phyloP scores from a whole-genome alignment of 1,140 invertebrate genomes.

The Pseudobourletiella spinata region DNA sequence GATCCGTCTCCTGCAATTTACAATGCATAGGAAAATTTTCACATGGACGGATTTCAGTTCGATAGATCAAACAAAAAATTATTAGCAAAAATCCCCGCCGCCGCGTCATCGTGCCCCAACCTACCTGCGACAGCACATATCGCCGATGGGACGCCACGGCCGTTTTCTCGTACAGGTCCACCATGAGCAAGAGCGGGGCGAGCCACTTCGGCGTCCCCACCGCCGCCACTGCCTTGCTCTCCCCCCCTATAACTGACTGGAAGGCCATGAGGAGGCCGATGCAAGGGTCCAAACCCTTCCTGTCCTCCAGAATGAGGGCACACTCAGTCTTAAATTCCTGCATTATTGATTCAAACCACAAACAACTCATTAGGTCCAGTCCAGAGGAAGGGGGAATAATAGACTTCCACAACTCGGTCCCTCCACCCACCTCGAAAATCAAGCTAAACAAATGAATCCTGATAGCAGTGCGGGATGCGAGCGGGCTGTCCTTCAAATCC shows the following conservation, averaged over 20 bases:
- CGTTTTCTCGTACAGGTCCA: conserved; percentile 75
- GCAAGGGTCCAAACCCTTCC: conserved; percentile 1
- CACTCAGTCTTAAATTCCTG: conserved; percentile 28
- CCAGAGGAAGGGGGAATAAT: too few species aligned
- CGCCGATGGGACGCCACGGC: conserved; percentile 60
- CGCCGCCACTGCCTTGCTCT: background rate
- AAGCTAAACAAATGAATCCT: conserved; percentile 66
- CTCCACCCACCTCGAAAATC: conserved; percentile 61
- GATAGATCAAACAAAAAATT: background rate
- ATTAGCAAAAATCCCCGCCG: background rate
- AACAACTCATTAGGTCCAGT: too few species aligned
- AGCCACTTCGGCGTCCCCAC: conserved; percentile 65
- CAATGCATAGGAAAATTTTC: too few species aligned
- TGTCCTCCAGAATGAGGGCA: conserved; percentile 18
- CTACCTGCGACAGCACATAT: conserved; percentile 58
- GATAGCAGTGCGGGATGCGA: conserved; percentile 49
- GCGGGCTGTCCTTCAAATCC: background rate
- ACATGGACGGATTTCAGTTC: too few species aligned
- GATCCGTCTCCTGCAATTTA: conserved; percentile 43
- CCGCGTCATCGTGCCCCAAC: conserved; percentile 12
- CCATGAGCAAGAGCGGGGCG: conserved; percentile 61
- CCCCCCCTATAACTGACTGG: background rate
- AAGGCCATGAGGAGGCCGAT: conserved; percentile 9
- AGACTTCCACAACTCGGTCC: too few species aligned
- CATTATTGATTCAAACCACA: too few species aligned